Evolutionary conservation across 2,888 invertebrate genomes (phyloP), one percentile per base, ranked within the genome.

Genomic region (Cephus sareptanus): DNA sequence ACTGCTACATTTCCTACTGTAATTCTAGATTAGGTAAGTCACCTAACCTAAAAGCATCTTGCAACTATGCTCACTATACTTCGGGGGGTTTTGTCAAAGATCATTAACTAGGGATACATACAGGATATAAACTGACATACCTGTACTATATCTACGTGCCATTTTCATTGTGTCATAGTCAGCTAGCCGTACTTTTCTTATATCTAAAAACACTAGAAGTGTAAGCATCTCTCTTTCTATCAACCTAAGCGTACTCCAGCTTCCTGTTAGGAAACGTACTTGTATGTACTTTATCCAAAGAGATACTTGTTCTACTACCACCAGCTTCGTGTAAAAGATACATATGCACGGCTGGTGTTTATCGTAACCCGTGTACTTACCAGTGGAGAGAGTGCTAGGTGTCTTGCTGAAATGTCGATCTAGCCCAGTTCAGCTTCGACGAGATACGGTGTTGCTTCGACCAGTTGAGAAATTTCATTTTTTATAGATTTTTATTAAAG

Each of bases 121-220:
- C 87, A 88, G 89, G 88, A 90, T 89, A 89, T 89, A 89, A 89
- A 89, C 88, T 87, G 88, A 90, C 91, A 90, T 90, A 91, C 87
- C 83, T 85, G 84, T 84, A 82, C 88, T 75, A 31, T 75, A 40
- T 75, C 35, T 56, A 56, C 23, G 23, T 23, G 15, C 23, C 2
- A 15, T 6, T 23, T 23, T 56, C 23, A 56, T 9, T 56, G 2
- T 56, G 23, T 56, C 56, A 56, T 56, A 56, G 23, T 56, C 9
- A 23, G 9, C 56, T 23, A 23, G 23, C 23, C 9, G 9, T 56
- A 56, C 9, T 23, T 56, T 56, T 56, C 6, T 56, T 56, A 56
- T 56, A 23, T 56, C 9, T 1, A 56, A 23, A 1, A 9, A 0
- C 0, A 23, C 23, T 6, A 23, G 23, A 56, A 56, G 23, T 9